Evolutionary conservation across 2,888 invertebrate genomes (phyloP), one percentile per base, ranked within the genome.

Genomic region (Portevinia maculata): DNA sequence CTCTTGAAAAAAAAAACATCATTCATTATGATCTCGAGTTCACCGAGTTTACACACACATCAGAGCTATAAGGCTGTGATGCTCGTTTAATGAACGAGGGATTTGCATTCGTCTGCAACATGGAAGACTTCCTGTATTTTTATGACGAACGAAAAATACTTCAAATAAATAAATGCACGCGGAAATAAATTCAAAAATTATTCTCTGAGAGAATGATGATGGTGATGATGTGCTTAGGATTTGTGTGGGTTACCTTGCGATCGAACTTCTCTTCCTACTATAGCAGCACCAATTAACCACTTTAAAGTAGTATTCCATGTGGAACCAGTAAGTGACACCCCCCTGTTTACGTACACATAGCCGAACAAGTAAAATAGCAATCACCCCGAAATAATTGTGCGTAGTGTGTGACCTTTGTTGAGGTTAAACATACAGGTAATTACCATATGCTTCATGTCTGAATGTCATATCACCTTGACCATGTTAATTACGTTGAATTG

Each of bases 401-500:
- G 34, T 44, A 44, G 41, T 41, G 15, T 39, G 21, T 65, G 71
- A 73, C 83, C 83, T 78, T 67, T 67, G 37, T 52, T 65, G 71
- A 83, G 83, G 71, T 83, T 73, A 78, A 71, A 34, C 46, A 39
- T 74, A 1, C 46, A 65, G 39, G 32, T 48, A 65, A 39, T 71
- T 52, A 71, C 4, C 28, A 53, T 32, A 46, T 30, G 30, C 21
- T 21, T 28, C 34, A 15, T 15, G 2, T 76, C 21, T 75, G 57
- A 39, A 4, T 28, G 28, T 65, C 39, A 53, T 60, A 50, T 71
- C 76, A 73, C 76, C 79, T 75, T 74, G 79, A 84, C 79, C 84
- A 84, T 71, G 76, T 62, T 85, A 64, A 74, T 65, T 65, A 53
- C 81, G 81, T 70, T 81, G 65, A 83, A 78, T 71, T 62, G 78